Percentiles rank a stretch among this genome's conserved stretches.
phyloP scores from a whole-genome alignment of 2,888 invertebrate species.

The Holacanthella duospinosa region DNA sequence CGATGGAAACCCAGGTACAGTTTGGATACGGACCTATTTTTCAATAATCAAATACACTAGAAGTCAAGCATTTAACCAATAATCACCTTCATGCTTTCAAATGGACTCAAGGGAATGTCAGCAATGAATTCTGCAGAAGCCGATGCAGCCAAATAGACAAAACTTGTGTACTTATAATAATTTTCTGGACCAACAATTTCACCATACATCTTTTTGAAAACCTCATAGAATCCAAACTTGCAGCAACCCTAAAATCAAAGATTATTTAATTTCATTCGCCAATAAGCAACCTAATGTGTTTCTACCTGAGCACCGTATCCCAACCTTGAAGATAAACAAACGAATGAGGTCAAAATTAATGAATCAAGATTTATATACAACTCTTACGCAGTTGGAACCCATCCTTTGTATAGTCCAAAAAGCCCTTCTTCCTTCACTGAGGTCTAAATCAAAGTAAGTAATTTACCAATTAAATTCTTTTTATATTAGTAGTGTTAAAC shows the following conservation, averaged over 20 bases:
- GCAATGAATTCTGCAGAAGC: constrained; percentile 98
- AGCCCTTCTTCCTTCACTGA: constrained; percentile 77
- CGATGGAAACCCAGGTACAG: constrained; percentile 80
- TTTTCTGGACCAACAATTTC: constrained; percentile 79
- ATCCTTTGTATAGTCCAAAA: constrained; percentile 76
- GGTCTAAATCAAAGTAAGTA: constrained; percentile 41
- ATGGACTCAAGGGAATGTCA: constrained; percentile 88
- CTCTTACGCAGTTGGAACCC: constrained; percentile 81
- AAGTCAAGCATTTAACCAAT: no score
- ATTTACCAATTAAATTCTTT: not conserved
- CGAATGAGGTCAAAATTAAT: not conserved
- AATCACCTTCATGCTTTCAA: constrained; percentile 85
- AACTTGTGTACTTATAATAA: constrained; percentile 77
- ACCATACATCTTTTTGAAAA: constrained; percentile 81
- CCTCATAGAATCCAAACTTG: constrained; percentile 97
- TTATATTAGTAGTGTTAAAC: not conserved
- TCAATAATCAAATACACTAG: no score
- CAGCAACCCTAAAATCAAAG: constrained; percentile 64
- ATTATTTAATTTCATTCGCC: not conserved
- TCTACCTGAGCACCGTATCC: not conserved
- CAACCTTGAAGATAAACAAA: not conserved
- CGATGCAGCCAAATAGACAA: constrained; percentile 78
- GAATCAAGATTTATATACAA: not conserved
- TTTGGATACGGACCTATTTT: constrained; percentile 84
- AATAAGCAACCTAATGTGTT: not conserved